These are phyloP conservation scores for Lochmaea crataegi DNA, from an alignment of 2,888 invertebrate species.

Conservation along the genomic window DNA sequence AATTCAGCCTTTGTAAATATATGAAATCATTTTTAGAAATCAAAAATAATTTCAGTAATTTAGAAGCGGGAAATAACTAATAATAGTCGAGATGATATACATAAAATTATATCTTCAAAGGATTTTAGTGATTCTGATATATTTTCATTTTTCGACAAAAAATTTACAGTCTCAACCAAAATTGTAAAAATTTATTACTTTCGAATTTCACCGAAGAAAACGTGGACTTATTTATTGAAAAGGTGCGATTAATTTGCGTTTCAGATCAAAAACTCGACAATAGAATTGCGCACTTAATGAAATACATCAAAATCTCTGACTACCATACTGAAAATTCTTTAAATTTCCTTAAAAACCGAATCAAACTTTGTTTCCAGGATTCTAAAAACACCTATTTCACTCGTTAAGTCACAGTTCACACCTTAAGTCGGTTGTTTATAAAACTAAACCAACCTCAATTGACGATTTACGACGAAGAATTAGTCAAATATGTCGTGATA, in stretches of 20 bases:
- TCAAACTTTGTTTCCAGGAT: not conserved
- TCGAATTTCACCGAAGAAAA: not conserved
- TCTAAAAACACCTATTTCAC: not conserved
- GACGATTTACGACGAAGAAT: no score
- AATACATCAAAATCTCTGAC: not conserved
- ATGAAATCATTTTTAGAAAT: not conserved
- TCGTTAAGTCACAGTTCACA: no score
- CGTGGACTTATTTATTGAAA: not conserved
- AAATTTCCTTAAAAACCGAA: not conserved
- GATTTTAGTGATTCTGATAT: not conserved
- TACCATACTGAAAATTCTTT: no score
- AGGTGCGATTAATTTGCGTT: not conserved
- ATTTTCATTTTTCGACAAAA: not conserved
- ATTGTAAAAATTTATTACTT: not conserved
- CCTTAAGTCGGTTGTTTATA: no score
- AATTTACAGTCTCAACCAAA: not conserved
- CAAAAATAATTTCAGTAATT: not conserved
- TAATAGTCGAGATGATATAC: not conserved
- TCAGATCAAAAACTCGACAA: not conserved
- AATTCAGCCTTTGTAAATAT: conserved; percentile 8
- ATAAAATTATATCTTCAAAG: not conserved
- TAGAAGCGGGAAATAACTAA: not conserved
- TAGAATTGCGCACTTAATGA: not conserved
- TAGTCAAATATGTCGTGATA: no score
- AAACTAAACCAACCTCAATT: no score